phyloP scores from a whole-genome alignment of 2,888 invertebrate species.

The Cephus runcator region DNA sequence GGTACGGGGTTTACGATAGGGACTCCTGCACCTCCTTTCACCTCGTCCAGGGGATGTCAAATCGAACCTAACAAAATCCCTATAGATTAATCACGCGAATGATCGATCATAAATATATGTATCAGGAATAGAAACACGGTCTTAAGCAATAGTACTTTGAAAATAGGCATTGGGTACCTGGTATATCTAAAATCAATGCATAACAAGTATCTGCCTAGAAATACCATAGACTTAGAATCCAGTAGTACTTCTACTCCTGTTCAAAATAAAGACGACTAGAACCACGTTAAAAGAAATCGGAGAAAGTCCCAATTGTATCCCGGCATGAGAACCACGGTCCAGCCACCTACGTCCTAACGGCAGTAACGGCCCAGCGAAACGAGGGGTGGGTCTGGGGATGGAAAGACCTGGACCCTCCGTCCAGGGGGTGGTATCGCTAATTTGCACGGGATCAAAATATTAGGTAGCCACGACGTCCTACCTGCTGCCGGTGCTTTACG shows the following conservation, averaged over 20 bases:
- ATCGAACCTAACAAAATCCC: neutral
- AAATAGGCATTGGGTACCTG: neutral
- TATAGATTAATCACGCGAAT: neutral
- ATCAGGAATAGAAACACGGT: no score
- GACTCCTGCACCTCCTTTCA: conserved; percentile 10
- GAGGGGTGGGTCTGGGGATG: neutral
- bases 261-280: neutral
- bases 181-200: neutral
- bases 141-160: neutral
- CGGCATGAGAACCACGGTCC: conserved; percentile 10
- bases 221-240: neutral
- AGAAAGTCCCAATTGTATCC: neutral
- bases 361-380: conserved; percentile 12
- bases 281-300: neutral
- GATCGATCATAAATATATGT: no score
- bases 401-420: conserved; percentile 1
- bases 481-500: neutral
- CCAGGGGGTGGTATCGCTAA: conserved; percentile 12
- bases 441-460: conserved; percentile 15
- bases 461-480: neutral
- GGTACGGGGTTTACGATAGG: conserved; percentile 13
- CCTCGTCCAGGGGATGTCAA: conserved; percentile 19
- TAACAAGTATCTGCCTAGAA: neutral
- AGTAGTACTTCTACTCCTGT: neutral
- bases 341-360: conserved; percentile 1